A percentile compares a stretch with the other conserved stretches of the same genome.
Conservation (phyloP, 2,888 invertebrate species). For the Tenthredo amoena region DNA sequence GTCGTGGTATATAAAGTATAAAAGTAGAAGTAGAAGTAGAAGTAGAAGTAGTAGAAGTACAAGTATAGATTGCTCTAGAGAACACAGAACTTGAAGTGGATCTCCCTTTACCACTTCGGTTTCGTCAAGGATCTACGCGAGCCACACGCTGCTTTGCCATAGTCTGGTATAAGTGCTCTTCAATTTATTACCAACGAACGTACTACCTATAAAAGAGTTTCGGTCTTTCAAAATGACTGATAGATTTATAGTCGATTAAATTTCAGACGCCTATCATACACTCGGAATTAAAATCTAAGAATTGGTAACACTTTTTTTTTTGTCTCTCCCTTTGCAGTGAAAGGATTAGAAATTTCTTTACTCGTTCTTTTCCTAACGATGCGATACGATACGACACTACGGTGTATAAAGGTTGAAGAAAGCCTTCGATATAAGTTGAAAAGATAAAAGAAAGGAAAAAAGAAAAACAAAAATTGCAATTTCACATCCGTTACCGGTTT, state of each 20-base stretch:
- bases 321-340: background rate
- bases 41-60: slow-evolving; percentile 4
- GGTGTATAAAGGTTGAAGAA: background rate
- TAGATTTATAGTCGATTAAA: background rate
- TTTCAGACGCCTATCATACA: background rate
- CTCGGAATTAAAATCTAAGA: background rate
- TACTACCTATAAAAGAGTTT: background rate
- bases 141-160: slow-evolving; percentile 6
- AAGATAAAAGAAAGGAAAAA: background rate
- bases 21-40: background rate
- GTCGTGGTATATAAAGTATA: background rate
- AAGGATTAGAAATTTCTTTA: background rate
- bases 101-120: slow-evolving; percentile 46
- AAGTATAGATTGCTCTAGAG: slow-evolving; percentile 38
- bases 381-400: too few species aligned
- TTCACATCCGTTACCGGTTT: background rate
- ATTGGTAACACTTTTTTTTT: background rate
- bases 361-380: background rate
- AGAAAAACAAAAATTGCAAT: background rate
- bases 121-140: slow-evolving; percentile 43
- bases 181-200: slow-evolving; percentile 9
- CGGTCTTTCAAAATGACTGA: background rate
- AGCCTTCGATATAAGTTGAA: background rate
- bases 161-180: slow-evolving; percentile 37
- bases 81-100: slow-evolving; percentile 40